Base-by-base conservation (phyloP, 2,888 invertebrate species). In the Emesis russula region DNA sequence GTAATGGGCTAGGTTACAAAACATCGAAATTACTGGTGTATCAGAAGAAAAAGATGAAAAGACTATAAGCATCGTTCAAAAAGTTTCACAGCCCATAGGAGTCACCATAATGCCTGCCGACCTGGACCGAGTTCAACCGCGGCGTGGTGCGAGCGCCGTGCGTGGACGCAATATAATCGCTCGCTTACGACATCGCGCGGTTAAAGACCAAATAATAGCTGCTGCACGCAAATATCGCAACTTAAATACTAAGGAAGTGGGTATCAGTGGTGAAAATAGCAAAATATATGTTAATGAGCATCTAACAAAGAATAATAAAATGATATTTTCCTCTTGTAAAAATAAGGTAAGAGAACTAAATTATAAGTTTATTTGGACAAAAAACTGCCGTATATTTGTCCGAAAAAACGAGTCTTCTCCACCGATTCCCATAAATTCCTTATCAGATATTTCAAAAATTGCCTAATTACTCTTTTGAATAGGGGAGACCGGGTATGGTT, bases 1-100 rank as follows among this genome's bases (percentile, higher is more conserved):
- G 4, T 78, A 90, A 78, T 87, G 83, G 88, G 86, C 81, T 11
- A 58, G 86, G 25, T 31, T 85, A 6, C 83, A 88, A 58, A 90
- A 85, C 68, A 36, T 88, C 5, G 87, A 90, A 77, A 86, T 90
- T 9, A 70, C 78, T 5, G 90, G 87, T 2, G 44, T 88, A 41
- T 83, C 85, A 0, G 87, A 90, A 48, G n/a, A 15, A 0, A 83
- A 82, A 38, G 77, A 75, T 3, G 90, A 90, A 71, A 68, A 70
- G 18, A 80, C 81, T 1, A 4, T 36, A 7, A 82, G 48, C 18
- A 36, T 90, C 18, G 84, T 88, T 3, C 4, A 53, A 9, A 87
- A 82, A 58, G n/a, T 86, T 18, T 58, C 73, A 13, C n/a, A 71
- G 38, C 41, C 71, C 9, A 31, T 83, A 6, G 90, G 90, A 15